Evolutionary conservation across 2,797 vertebrate genomes (phyloP), one percentile per base, ranked within the genome.

Genomic region (Meda fulgida): DNA sequence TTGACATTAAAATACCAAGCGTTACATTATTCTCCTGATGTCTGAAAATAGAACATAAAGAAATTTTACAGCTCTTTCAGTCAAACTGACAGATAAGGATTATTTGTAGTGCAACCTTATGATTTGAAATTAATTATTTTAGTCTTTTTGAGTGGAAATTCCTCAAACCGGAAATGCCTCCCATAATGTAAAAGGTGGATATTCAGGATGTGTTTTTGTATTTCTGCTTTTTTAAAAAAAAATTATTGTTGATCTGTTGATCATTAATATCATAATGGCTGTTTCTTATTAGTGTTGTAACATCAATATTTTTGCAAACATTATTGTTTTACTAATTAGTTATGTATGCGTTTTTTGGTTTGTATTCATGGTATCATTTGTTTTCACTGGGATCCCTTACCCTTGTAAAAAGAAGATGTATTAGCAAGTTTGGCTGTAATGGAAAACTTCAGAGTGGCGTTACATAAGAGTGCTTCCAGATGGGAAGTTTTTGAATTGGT

Each of bases 391-490:
- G 48, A 55, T 70, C 36, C 6, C 48, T 43, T 71, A 19, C n/a
- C 34, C 48, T 16, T 71, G 34, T 81, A 26, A 71, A 71, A 31
- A 71, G 85, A 92, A 93, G 92, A 93, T 91, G 90, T 89, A 88
- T 89, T 89, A 88, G 91, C 92, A 67, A 51, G 76, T 67, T 29
- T 58, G 3, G 72, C 86, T 87, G 85, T 90, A 75, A 71, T 92
- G 83, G 91, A 93, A 92, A 89, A 91, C 87, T 89, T 90, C 89
- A 91, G 92, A 89, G 91, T 86, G 84, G 46, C 53, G 65, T 91
- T 91, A 88, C 87, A 81, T 86, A 63, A 94, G 51, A 55, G 89
- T 90, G 87, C 88, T 94, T 94, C 93, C 93, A 95, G 93, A 95
- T 95, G 94, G 81, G 40, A 55, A 55, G 48, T 19, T 78, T 81